A percentile compares a stretch with the other conserved stretches of the same genome.
Conservation (phyloP, 2,113 vertebrate species). For the Noctilio leporinus region DNA sequence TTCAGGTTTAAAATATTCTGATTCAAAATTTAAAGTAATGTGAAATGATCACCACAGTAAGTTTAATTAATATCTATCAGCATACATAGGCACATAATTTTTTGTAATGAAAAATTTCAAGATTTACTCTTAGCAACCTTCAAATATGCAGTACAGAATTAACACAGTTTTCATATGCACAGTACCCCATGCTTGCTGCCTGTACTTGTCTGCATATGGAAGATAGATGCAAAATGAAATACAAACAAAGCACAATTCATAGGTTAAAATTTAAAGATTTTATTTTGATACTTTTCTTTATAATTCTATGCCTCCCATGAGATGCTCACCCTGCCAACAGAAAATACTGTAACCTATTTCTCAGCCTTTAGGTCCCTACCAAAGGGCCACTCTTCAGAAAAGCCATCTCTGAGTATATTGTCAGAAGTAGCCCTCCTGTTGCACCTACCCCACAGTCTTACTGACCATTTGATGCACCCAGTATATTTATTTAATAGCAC, state of each 20-base stretch:
- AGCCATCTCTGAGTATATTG: not conserved
- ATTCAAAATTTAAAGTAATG: not conserved
- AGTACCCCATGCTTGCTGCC: not conserved
- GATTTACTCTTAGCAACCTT: not conserved
- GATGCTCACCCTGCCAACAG: not conserved
- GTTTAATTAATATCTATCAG: not conserved
- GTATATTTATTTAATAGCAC: not conserved
- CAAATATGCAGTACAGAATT: not conserved
- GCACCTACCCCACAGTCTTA: not conserved
- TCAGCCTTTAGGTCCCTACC: not conserved
- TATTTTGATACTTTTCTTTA: not conserved
- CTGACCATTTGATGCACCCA: too few relatives aligned
- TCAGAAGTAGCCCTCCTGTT: not conserved
- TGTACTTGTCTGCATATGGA: not conserved
- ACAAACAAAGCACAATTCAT: not conserved
- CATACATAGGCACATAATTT: not conserved
- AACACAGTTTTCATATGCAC: not conserved
- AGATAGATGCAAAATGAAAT: not conserved
- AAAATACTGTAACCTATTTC: not conserved
- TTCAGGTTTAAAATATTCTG: not conserved
- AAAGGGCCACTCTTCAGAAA: not conserved
- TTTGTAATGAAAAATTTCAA: not conserved
- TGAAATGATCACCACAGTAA: not conserved
- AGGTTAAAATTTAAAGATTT: not conserved
- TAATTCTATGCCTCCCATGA: not conserved